Percentiles rank a stretch among this genome's conserved stretches.
These are phyloP conservation scores for Calypte anna DNA, from an alignment of 2,113 vertebrate species.

Conservation along the genomic window DNA sequence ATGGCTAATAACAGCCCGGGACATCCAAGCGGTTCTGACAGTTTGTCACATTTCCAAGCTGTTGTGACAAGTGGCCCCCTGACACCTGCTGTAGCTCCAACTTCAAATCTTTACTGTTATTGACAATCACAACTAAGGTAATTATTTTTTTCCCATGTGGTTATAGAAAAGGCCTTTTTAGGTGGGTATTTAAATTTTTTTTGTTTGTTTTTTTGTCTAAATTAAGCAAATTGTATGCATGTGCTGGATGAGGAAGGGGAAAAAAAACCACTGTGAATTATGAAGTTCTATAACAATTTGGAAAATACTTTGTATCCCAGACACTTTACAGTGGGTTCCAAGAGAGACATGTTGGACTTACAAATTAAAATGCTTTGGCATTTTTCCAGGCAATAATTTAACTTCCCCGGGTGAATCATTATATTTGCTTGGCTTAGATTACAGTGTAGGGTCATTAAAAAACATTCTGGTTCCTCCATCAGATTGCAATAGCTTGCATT, in stretches of 20 bases:
- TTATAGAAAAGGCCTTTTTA: background rate
- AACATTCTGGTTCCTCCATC: slow-evolving; percentile 1
- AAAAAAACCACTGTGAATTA: background rate
- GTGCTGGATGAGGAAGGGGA: background rate
- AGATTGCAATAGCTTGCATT: slow-evolving; percentile 10
- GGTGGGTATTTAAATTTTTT: background rate
- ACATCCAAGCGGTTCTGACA: background rate
- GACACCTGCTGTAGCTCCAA: slow-evolving; percentile 56
- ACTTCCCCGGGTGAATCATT: slow-evolving; percentile 31
- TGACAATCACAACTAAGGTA: background rate
- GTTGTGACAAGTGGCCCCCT: slow-evolving; percentile 46
- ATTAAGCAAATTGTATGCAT: background rate
- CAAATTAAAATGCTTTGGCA: slow-evolving; percentile 48
- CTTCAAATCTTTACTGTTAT: slow-evolving; percentile 6
- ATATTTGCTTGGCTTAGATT: slow-evolving; percentile 34
- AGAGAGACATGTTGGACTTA: slow-evolving; percentile 12
- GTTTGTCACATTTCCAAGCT: slow-evolving; percentile 58
- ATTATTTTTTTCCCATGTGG: background rate
- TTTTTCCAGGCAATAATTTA: slow-evolving; percentile 48
- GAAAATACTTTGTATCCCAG: slow-evolving; percentile 15
- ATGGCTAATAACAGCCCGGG: slow-evolving; percentile 66
- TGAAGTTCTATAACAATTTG: slow-evolving; percentile 49
- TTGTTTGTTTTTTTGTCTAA: background rate
- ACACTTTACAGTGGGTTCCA: background rate
- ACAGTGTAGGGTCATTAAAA: background rate